A percentile compares a stretch with the other conserved stretches of the same genome.
phyloP scores from a whole-genome alignment of 2,113 vertebrate genomes.

The Trogon surrucura region DNA sequence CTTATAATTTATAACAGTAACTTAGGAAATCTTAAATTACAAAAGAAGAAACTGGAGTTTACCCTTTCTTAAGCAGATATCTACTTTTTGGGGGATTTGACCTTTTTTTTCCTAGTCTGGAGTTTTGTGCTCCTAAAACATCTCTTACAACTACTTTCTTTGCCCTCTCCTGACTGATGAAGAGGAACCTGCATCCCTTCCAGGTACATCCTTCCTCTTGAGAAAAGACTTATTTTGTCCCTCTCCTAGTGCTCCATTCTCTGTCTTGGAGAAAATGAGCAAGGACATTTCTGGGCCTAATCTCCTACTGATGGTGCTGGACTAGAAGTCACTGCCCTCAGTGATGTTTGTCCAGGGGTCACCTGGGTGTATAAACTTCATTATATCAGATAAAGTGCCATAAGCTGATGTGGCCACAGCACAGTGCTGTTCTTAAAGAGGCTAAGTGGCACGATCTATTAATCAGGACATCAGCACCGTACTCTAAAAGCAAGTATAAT shows the following conservation, averaged over 20 bases:
- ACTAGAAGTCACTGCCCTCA: not conserved
- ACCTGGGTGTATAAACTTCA: not conserved
- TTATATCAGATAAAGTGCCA: not conserved
- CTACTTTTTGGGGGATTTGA: not conserved
- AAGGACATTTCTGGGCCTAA: not conserved
- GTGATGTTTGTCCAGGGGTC: not conserved
- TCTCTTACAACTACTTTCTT: not conserved
- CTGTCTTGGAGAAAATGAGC: fast-evolving
- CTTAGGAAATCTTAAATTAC: not conserved
- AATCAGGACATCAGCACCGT: not conserved
- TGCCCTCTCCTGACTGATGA: fast-evolving
- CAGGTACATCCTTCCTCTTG: not conserved
- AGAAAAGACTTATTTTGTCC: not conserved
- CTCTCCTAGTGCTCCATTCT: not conserved
- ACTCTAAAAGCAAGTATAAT: not conserved
- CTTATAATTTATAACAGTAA: not conserved
- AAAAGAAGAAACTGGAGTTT: not conserved
- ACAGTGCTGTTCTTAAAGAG: not conserved
- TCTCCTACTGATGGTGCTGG: not conserved
- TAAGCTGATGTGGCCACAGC: not conserved
- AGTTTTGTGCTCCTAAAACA: not conserved
- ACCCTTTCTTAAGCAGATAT: not conserved
- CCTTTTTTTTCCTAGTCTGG: not conserved
- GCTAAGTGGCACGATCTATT: fast-evolving
- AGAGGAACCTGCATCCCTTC: not conserved